A percentile compares a stretch with the other conserved stretches of the same genome.
These are phyloP conservation scores for Synanthedon myopaeformis DNA, from an alignment of 2,888 invertebrate genomes.

Conservation along the genomic window DNA sequence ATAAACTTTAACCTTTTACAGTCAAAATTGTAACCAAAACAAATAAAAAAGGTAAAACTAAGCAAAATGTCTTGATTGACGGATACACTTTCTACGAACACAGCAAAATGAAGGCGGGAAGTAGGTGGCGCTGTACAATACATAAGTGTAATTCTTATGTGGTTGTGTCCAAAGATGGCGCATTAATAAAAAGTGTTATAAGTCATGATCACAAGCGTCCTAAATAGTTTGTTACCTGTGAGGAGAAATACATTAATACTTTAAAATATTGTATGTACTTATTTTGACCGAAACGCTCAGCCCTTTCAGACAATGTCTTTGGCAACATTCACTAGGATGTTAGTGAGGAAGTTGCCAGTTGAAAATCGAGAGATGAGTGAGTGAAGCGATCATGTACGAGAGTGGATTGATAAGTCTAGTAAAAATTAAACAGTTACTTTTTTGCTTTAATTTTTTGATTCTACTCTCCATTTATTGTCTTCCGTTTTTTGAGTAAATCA, in stretches of 20 bases:
- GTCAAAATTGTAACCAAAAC: background rate
- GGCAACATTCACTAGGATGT: no score
- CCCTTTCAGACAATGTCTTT: no score
- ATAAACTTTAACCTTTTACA: background rate
- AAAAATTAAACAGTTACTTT: no score
- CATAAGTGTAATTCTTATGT: background rate
- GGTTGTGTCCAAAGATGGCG: background rate
- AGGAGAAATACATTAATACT: background rate
- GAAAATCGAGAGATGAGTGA: no score
- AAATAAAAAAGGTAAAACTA: slow-evolving; percentile 1
- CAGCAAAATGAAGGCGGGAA: background rate
- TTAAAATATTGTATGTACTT: background rate
- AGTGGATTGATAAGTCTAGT: no score
- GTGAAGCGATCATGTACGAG: no score
- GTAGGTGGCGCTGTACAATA: background rate
- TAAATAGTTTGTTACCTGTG: background rate
- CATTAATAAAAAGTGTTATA: background rate
- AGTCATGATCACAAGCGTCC: background rate
- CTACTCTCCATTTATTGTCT: no score
- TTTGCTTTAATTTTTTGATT: no score
- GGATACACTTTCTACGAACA: slow-evolving; percentile 3
- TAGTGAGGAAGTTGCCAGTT: no score
- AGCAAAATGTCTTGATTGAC: slow-evolving; percentile 8
- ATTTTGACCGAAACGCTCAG: no score
- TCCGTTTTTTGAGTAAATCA: no score